Conservation (phyloP, 2,113 vertebrate species). For the Catagonus wagneri region DNA sequence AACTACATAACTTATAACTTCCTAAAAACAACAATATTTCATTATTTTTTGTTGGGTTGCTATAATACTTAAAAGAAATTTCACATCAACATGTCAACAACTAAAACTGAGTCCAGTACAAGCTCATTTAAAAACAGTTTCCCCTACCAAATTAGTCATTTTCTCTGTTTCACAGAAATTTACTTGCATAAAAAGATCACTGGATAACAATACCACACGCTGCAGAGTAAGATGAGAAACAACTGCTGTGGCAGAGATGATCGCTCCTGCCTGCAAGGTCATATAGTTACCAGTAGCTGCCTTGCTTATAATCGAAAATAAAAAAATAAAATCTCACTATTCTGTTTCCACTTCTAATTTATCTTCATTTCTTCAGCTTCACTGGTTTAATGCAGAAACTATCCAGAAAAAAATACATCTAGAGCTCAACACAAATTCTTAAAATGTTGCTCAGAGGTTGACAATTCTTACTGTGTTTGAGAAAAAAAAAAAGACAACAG, state of each 20-base stretch:
- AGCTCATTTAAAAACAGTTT: constrained; percentile 68
- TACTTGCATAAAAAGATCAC: constrained; percentile 82
- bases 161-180: constrained; percentile 80
- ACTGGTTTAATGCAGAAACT: constrained; percentile 64
- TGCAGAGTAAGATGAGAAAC: constrained; percentile 81
- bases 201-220: constrained; percentile 72
- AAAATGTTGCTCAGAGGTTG: constrained; percentile 76
- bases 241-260: constrained; percentile 80
- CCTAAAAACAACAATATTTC: constrained; percentile 55
- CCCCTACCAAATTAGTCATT: constrained; percentile 75
- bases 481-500: constrained; percentile 62
- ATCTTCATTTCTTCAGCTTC: constrained; percentile 80
- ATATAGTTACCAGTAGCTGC: constrained; percentile 76
- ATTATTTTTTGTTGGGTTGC: constrained; percentile 51
- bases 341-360: constrained; percentile 79
- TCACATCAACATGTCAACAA: constrained; percentile 51
- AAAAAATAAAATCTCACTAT: constrained; percentile 77
- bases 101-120: constrained; percentile 36
- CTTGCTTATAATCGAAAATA: constrained; percentile 76
- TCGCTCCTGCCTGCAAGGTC: constrained; percentile 86
- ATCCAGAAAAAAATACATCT: constrained; percentile 62
- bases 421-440: constrained; percentile 76
- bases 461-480: constrained; percentile 80
- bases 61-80: constrained; percentile 56
- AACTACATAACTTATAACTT: constrained; percentile 77